phyloP scores from a whole-genome alignment of 2,113 vertebrate species.

The Emydocephalus ijimae region DNA sequence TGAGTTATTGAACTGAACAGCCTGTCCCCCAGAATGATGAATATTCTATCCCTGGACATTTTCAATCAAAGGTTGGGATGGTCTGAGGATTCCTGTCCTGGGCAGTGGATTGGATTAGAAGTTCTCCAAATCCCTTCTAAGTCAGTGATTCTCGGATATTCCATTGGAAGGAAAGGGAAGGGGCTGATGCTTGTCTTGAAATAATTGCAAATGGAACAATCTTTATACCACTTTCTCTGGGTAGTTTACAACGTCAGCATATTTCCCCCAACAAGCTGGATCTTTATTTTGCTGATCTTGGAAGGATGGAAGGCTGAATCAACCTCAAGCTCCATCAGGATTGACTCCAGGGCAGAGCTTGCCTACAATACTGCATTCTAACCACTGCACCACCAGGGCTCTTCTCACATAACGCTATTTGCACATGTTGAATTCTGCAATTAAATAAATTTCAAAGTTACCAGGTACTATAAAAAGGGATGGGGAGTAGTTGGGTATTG shows the following conservation, averaged over 20 bases:
- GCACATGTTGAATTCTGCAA: neutral
- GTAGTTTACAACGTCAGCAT: neutral
- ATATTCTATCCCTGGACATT: neutral
- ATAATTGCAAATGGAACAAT: neutral
- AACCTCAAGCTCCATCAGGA: neutral
- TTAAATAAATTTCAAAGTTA: neutral
- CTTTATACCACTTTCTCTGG: neutral
- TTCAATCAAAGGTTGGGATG: neutral
- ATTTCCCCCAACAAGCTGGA: neutral
- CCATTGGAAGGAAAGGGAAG: neutral
- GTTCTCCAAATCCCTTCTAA: neutral
- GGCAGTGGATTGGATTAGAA: neutral
- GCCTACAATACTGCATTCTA: neutral
- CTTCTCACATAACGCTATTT: neutral
- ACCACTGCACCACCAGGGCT: neutral
- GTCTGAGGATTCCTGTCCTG: neutral
- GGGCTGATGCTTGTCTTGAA: neutral
- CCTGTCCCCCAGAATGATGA: neutral
- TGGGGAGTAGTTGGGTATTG: neutral
- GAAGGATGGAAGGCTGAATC: neutral
- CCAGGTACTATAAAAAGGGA: neutral
- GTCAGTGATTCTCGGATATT: neutral
- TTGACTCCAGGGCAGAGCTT: neutral
- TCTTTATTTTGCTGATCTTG: neutral
- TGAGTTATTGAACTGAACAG: neutral